phyloP scores from a whole-genome alignment of 2,888 invertebrate genomes.

The Drosophila austrosaltans region DNA sequence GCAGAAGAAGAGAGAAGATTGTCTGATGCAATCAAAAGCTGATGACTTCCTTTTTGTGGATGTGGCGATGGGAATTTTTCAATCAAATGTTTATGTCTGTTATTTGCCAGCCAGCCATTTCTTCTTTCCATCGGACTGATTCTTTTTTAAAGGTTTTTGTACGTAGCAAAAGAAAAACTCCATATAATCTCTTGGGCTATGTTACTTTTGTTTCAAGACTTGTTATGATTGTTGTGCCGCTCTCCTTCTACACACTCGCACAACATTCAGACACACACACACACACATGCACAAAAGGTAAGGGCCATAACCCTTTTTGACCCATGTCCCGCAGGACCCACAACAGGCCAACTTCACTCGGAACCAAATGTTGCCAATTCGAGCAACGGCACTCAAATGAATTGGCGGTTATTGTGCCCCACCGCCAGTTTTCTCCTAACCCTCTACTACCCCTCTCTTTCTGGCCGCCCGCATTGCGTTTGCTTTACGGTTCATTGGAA shows the following conservation, averaged over 20 bases:
- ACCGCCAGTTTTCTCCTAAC: not conserved
- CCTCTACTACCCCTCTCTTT: not conserved
- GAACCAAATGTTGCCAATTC: conserved; percentile 74
- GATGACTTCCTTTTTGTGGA: conserved; percentile 48
- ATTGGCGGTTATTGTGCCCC: conserved; percentile 71
- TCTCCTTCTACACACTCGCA: not conserved
- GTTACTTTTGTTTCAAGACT: conserved; percentile 12
- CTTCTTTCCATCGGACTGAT: no score
- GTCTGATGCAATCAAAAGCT: conserved; percentile 69
- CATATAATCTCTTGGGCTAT: conserved; percentile 8
- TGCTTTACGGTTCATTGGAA: conserved; percentile 74
- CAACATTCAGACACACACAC: not conserved
- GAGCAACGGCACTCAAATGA: conserved; percentile 79
- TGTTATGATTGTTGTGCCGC: conserved; percentile 31
- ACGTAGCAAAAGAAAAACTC: not conserved
- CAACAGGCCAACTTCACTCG: conserved; percentile 29
- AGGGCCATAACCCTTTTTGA: conserved; percentile 68
- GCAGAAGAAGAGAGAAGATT: conserved; percentile 19
- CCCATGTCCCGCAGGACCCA: conserved; percentile 68
- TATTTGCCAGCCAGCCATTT: conserved; percentile 33
- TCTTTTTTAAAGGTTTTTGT: conserved; percentile 46
- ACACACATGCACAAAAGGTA: conserved; percentile 42
- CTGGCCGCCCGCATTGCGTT: conserved; percentile 57
- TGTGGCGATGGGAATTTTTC: conserved; percentile 56
- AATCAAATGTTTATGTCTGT: conserved; percentile 63